phyloP scores from a whole-genome alignment of 2,113 vertebrate species.

The Ovis aries region DNA sequence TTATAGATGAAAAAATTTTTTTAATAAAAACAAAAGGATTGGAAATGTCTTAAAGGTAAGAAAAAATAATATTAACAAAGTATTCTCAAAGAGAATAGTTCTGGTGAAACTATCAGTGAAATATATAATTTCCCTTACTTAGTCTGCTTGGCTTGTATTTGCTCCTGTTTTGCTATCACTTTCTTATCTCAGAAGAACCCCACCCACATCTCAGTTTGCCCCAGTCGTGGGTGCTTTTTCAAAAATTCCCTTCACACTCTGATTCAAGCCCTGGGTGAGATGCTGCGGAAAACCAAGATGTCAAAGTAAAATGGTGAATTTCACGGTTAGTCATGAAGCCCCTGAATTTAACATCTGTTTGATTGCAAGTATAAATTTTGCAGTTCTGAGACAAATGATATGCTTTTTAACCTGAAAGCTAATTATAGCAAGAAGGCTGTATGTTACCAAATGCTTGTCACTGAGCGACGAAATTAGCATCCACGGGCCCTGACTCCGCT shows the following conservation, averaged over 20 bases:
- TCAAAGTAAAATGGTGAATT: neutral
- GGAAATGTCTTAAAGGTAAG: neutral
- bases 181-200: neutral
- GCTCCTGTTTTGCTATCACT: neutral
- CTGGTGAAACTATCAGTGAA: neutral
- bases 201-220: neutral
- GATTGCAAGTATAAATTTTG: neutral
- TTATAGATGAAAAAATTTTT: neutral
- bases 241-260: neutral
- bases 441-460: neutral
- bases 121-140: neutral
- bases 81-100: neutral
- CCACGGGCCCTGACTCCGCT: neutral
- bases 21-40: neutral
- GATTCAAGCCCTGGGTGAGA: neutral
- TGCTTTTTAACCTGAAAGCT: neutral
- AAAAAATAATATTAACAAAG: neutral
- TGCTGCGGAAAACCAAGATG: neutral
- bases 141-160: neutral
- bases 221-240: neutral
- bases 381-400: slow-evolving; percentile 31
- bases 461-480: neutral
- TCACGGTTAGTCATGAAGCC: neutral
- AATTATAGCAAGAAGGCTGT: neutral
- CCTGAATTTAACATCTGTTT: neutral